Percentiles rank a stretch among this genome's conserved stretches.
Conservation (phyloP, 2,113 vertebrate species). For the Tyrannus savana region DNA sequence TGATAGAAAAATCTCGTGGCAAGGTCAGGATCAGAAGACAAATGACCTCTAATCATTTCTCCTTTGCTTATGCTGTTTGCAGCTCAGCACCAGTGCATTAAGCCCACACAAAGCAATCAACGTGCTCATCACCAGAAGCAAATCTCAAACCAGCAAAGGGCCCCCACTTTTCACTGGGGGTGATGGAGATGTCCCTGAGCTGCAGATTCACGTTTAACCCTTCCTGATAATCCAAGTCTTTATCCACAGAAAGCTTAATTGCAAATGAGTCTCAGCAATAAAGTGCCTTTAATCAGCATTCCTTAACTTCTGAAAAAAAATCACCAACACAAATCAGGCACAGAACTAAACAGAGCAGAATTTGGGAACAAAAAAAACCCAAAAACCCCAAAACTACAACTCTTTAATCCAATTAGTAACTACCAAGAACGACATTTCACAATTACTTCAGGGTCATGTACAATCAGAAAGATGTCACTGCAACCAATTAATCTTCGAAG, state of each 20-base stretch:
- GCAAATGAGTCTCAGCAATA: not conserved
- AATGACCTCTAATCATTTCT: constrained; percentile 13
- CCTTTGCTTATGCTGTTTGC: not conserved
- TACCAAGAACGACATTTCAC: not conserved
- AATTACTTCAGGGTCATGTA: not conserved
- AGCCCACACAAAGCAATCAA: not conserved
- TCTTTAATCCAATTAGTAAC: not conserved
- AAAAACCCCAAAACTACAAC: not conserved
- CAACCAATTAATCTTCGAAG: not conserved
- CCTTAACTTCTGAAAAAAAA: not conserved
- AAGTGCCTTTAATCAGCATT: not conserved
- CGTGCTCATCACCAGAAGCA: not conserved
- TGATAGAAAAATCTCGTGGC: not conserved
- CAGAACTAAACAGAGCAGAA: not conserved
- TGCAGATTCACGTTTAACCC: not conserved
- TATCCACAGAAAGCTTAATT: not conserved
- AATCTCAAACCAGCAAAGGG: not conserved
- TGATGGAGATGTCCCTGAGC: not conserved
- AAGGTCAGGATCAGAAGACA: constrained; percentile 48
- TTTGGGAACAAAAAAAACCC: not conserved
- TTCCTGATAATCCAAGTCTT: not conserved
- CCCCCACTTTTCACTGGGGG: not conserved
- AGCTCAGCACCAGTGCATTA: not conserved
- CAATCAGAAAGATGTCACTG: not conserved
- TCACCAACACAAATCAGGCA: not conserved